Evolutionary conservation across 1,140 invertebrate species (phyloP).

Genomic region (Cherax quadricarinatus): DNA sequence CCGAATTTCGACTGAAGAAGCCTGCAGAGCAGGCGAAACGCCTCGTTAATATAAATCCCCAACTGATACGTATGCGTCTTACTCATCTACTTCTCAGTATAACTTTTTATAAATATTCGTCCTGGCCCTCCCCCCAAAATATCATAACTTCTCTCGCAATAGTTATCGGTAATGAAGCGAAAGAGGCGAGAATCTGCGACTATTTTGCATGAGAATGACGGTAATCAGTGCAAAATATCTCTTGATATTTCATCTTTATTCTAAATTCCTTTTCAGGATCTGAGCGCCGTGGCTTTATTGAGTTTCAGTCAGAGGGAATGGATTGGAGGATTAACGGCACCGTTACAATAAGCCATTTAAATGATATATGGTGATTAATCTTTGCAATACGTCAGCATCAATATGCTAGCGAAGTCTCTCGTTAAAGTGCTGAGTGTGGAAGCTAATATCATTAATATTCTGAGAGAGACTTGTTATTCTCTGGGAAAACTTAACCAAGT

Average conservation of each 20-base stretch:
- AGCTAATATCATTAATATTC: not conserved
- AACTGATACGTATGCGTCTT: too few relatives aligned
- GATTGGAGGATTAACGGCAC: not conserved
- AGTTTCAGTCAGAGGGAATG: not conserved
- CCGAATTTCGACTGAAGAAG: too few relatives aligned
- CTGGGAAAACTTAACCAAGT: too few relatives aligned
- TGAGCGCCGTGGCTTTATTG: not conserved
- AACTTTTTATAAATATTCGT: too few relatives aligned
- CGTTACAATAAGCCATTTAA: not conserved
- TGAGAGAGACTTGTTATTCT: too few relatives aligned
- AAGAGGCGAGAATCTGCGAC: not conserved
- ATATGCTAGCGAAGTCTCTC: not conserved
- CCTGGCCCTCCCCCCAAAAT: too few relatives aligned
- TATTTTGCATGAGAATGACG: not conserved
- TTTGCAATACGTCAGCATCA: not conserved
- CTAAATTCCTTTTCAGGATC: not conserved
- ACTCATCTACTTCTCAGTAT: too few relatives aligned
- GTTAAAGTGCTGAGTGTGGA: not conserved
- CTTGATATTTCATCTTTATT: not conserved
- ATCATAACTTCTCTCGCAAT: too few relatives aligned
- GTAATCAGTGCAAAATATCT: not conserved
- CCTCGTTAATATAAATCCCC: too few relatives aligned
- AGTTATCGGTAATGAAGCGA: too few relatives aligned
- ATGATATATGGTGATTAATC: constrained; percentile 5
- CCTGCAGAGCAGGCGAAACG: too few relatives aligned